Percentiles rank a stretch among this genome's conserved stretches.
Evolutionary conservation across 2,113 vertebrate species (phyloP).

Genomic region (Proteles cristata): DNA sequence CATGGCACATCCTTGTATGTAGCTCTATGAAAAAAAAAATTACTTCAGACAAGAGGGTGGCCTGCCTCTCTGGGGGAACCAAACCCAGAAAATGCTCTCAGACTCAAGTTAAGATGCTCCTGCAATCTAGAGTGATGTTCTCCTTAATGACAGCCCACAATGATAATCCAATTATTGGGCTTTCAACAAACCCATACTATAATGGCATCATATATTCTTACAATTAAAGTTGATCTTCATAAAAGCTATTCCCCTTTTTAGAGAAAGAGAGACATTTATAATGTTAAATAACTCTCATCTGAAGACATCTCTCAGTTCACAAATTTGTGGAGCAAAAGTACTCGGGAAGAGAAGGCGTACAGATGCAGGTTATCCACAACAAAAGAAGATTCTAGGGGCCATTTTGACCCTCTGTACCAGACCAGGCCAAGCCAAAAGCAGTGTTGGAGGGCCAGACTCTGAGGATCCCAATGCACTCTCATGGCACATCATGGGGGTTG

Average conservation of each 20-base stretch:
- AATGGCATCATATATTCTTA: slow-evolving; percentile 40
- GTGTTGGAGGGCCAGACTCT: background rate
- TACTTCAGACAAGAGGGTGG: background rate
- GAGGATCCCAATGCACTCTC: background rate
- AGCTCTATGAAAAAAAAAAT: background rate
- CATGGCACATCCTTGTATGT: background rate
- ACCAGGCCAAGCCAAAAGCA: background rate
- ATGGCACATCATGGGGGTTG: fast-evolving
- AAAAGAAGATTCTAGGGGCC: background rate
- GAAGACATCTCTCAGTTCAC: background rate
- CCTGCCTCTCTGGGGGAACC: background rate
- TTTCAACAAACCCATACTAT: slow-evolving; percentile 49
- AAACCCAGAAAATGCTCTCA: background rate
- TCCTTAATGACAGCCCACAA: background rate
- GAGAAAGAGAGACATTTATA: background rate
- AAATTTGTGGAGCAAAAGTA: background rate
- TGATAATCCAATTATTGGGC: slow-evolving; percentile 45
- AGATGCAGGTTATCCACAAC: background rate
- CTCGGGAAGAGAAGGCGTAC: background rate
- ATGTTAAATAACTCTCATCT: slow-evolving; percentile 22
- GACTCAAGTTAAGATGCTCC: background rate
- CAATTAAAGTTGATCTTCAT: slow-evolving; percentile 55
- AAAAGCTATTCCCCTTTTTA: background rate
- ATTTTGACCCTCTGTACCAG: background rate
- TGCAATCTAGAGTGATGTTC: background rate